These are phyloP conservation scores for Rhabditoides inermis DNA, from an alignment of 2,888 invertebrate genomes.

Conservation along the genomic window DNA sequence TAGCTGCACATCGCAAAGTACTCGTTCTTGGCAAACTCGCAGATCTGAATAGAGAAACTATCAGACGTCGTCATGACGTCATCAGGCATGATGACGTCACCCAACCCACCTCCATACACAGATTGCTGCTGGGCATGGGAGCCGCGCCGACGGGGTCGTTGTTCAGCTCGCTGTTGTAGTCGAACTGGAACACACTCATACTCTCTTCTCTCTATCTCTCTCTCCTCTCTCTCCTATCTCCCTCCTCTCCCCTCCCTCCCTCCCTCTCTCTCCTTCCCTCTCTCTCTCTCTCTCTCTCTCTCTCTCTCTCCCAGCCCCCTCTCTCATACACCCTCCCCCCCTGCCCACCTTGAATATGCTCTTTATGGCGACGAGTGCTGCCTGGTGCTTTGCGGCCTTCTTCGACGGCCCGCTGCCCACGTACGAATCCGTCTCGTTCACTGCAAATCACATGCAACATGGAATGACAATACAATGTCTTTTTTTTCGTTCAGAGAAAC, in stretches of 20 bases:
- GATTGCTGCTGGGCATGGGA: background rate
- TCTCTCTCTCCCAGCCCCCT: background rate
- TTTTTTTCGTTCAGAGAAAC: too few relatives aligned
- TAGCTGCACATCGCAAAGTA: slow-evolving; percentile 11
- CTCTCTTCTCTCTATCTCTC: background rate
- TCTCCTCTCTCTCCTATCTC: too few relatives aligned
- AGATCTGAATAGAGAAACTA: background rate
- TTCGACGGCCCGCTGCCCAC: slow-evolving; percentile 22
- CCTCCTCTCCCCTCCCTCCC: background rate
- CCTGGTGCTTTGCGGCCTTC: slow-evolving; percentile 26
- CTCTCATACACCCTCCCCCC: background rate
- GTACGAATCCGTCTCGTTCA: too few relatives aligned
- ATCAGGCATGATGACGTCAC: background rate
- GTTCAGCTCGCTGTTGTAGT: background rate
- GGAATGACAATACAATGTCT: too few relatives aligned
- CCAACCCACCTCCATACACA: background rate
- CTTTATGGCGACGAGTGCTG: slow-evolving; percentile 21
- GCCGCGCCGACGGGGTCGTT: slow-evolving; percentile 1
- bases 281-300: slow-evolving; percentile 4
- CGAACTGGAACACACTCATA: background rate
- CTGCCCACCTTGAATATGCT: slow-evolving; percentile 15
- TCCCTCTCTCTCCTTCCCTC: slow-evolving; percentile 13
- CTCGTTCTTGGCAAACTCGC: slow-evolving; percentile 15
- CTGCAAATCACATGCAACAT: too few relatives aligned
- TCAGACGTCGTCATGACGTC: background rate